Conservation (phyloP, 2,113 vertebrate species). For the Paradisaea rubra region DNA sequence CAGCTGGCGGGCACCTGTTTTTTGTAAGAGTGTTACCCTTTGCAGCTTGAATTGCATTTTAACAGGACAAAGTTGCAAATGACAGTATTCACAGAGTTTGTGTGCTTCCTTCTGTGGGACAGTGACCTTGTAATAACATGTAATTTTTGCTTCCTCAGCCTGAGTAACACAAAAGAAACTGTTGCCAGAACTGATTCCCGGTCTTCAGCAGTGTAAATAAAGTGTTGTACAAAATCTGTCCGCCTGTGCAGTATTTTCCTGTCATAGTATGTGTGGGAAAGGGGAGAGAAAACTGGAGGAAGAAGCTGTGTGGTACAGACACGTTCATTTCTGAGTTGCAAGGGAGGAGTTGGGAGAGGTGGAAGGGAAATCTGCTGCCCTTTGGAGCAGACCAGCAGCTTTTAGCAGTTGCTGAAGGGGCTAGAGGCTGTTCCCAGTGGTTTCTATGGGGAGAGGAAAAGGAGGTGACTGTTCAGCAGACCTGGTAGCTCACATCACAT, state of each 20-base stretch:
- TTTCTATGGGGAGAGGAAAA: background rate
- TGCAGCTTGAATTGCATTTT: background rate
- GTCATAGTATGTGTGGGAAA: background rate
- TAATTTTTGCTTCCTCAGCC: background rate
- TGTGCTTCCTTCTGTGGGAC: background rate
- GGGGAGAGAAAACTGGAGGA: background rate
- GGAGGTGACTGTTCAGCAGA: background rate
- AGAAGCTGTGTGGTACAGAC: background rate
- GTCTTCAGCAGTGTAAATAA: slow-evolving; percentile 20
- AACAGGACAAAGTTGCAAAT: background rate
- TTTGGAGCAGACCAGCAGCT: background rate
- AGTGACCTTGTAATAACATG: background rate
- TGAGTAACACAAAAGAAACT: background rate
- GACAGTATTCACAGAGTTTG: background rate
- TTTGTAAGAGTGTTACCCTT: background rate
- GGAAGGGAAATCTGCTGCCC: background rate
- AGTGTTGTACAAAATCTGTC: background rate
- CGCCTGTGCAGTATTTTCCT: background rate
- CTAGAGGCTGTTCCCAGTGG: background rate
- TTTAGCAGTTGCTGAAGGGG: background rate
- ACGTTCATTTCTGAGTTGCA: background rate
- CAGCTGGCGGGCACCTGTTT: background rate
- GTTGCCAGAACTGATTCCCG: background rate
- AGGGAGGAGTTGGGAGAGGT: background rate
- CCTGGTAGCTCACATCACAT: background rate